Evolutionary conservation across 1,140 invertebrate species (phyloP).

Genomic region (Ceratosolen fusciceps): DNA sequence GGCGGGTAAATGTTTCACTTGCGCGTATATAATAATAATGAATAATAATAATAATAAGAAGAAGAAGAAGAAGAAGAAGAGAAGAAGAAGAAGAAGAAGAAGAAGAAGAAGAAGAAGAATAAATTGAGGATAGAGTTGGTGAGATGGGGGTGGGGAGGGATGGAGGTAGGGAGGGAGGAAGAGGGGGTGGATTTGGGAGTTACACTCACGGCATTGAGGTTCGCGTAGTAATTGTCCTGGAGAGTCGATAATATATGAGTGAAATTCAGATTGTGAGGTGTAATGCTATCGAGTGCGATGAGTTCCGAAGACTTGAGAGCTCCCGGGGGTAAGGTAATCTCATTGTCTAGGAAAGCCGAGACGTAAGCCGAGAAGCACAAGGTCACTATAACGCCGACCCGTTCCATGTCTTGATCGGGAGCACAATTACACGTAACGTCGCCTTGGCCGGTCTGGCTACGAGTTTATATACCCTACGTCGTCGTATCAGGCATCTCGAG

Average conservation of each 20-base stretch:
- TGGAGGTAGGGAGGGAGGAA: too few relatives aligned
- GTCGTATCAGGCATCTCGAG: not conserved
- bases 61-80: too few relatives aligned
- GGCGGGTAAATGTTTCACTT: too few relatives aligned
- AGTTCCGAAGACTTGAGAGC: not conserved
- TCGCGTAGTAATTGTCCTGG: not conserved
- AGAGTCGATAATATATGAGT: not conserved
- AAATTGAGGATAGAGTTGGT: too few relatives aligned
- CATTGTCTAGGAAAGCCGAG: not conserved
- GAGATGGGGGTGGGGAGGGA: too few relatives aligned
- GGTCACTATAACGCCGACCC: not conserved
- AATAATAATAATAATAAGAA: too few relatives aligned
- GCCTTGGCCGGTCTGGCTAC: not conserved
- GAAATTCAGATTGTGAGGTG: constrained; percentile 4
- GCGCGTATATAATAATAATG: too few relatives aligned
- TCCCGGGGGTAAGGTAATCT: not conserved
- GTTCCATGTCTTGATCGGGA: not conserved
- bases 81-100: too few relatives aligned
- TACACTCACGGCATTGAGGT: constrained; percentile 25
- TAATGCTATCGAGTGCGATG: not conserved
- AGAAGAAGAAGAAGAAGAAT: too few relatives aligned
- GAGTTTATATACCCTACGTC: constrained; percentile 27
- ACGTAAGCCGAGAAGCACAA: not conserved
- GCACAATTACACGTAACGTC: not conserved
- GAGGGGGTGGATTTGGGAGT: too few relatives aligned